Percentiles rank a stretch among this genome's conserved stretches.
Evolutionary conservation across 2,888 invertebrate species (phyloP).

Genomic region (Ormyrus thymus): DNA sequence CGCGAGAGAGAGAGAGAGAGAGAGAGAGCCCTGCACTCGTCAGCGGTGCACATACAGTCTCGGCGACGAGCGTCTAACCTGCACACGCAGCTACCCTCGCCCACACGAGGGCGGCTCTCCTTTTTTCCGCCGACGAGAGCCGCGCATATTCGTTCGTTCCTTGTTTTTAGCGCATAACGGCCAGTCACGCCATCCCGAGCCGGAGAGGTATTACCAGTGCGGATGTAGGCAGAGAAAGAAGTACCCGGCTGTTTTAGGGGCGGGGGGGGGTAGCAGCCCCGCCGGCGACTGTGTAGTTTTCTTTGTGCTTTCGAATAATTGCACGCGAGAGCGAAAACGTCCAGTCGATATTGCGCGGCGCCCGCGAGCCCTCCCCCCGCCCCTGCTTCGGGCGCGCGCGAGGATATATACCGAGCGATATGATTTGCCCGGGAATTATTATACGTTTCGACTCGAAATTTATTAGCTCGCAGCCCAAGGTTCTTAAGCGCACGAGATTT

Average conservation of each 20-base stretch:
- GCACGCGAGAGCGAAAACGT: neutral
- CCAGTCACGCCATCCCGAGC: slow-evolving; percentile 38
- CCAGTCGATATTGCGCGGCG: neutral
- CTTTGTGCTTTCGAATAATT: slow-evolving; percentile 16
- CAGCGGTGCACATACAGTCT: neutral
- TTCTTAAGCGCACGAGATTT: no score
- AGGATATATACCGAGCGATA: no score
- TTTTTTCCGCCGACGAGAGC: neutral
- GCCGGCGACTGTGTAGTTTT: neutral
- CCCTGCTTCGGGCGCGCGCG: no score
- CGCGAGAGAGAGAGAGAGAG: slow-evolving; percentile 34
- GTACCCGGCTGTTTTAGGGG: neutral
- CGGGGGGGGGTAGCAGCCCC: neutral
- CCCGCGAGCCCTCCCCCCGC: no score
- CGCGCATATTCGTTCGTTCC: neutral
- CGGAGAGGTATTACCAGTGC: neutral
- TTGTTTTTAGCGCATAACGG: slow-evolving; percentile 31
- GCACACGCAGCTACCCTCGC: neutral
- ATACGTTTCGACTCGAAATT: no score
- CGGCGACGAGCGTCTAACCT: neutral
- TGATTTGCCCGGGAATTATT: no score
- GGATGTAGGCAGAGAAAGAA: neutral
- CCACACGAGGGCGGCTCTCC: slow-evolving; percentile 2
- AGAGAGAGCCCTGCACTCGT: slow-evolving; percentile 33
- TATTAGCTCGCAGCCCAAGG: no score